Conservation (phyloP, 2,888 invertebrate species). For the Iselma pallidipennis region DNA sequence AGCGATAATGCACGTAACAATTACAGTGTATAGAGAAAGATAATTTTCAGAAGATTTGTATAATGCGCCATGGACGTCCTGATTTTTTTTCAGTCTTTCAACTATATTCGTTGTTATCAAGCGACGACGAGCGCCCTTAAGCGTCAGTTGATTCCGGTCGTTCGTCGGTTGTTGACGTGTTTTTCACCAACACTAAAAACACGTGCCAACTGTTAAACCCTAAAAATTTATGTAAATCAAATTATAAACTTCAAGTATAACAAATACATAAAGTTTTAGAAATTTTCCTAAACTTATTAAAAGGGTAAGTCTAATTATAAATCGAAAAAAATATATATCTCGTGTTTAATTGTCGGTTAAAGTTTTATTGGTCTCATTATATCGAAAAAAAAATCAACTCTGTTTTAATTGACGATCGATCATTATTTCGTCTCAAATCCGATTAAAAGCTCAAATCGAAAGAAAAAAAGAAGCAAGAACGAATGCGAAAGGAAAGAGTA, state of each 20-base stretch:
- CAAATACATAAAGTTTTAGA: neutral
- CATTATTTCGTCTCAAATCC: neutral
- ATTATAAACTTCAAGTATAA: neutral
- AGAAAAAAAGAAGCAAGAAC: neutral
- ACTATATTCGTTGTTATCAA: neutral
- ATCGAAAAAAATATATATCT: neutral
- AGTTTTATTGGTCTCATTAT: neutral
- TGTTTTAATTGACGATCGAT: neutral
- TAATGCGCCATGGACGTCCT: neutral
- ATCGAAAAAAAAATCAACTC: neutral
- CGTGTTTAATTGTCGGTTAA: no score
- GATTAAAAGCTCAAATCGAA: no score
- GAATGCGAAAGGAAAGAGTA: no score
- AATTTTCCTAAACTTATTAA: neutral
- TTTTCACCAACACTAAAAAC: neutral
- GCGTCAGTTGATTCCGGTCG: conserved; percentile 20
- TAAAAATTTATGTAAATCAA: neutral
- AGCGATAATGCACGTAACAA: no score
- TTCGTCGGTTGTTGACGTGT: conserved; percentile 23
- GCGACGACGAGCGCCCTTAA: conserved; percentile 24
- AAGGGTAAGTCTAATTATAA: neutral
- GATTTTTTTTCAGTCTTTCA: neutral
- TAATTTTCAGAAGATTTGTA: no score
- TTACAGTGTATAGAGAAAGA: no score
- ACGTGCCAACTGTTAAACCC: neutral